Base-by-base conservation (phyloP, 2,797 vertebrate species). In the Prionace glauca region DNA sequence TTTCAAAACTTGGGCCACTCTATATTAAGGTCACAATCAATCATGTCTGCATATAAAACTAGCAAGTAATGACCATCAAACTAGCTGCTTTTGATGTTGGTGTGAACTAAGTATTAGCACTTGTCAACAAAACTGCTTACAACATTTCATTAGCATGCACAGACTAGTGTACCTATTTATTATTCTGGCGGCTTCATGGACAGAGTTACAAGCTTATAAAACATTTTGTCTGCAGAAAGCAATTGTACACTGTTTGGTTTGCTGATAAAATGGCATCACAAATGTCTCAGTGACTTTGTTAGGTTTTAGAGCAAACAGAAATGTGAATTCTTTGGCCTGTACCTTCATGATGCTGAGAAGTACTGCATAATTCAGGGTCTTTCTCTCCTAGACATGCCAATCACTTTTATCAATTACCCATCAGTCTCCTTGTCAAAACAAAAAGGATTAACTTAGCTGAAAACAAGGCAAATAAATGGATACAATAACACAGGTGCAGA, bases 121-220 rank as follows among this genome's bases (percentile, higher is more conserved):
- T 99, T 99, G 99, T 99, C 99, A 99, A 99, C 99, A 99, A 99
- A 99, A 99, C 98, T 99, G 99, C 99, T 99, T 99, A 99, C 99
- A 99, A 99, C 99, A 99, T 99, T 99, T 99, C 98, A 99, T 99
- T 99, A 99, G 99, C 99, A 99, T 99, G 99, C 99, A 99, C 98
- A 98, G 98, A 98, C 98, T 98, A 98, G 98, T 97, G 97, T 97
- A 98, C 98, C 99, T 99, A 99, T 99, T 99, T 99, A 99, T 99
- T 99, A 99, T 99, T 98, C 99, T 99, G 99, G 98, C 99, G 99
- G 98, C 98, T 99, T 98, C 98, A 98, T 98, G 98, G 98, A 98
- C 98, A 98, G 98, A 98, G 98, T 98, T 98, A 98, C 98, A 98
- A 98, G 98, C 98, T 98, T 99, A 98, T 98, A 98, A 98, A 99